phyloP scores from a whole-genome alignment of 2,113 vertebrate genomes.

The Mesembrinibis cayennensis region DNA sequence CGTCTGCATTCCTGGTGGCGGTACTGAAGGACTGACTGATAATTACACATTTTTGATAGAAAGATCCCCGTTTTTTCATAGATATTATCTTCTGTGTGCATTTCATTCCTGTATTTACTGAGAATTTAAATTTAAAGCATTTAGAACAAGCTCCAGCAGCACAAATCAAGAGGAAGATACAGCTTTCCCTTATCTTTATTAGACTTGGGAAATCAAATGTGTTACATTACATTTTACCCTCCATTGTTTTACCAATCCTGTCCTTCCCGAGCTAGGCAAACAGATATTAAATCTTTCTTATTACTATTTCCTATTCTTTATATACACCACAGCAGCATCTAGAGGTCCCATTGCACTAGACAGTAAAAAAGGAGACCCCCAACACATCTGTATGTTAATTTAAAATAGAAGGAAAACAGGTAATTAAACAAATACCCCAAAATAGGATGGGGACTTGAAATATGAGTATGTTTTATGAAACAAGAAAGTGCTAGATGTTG shows the following conservation, averaged over 20 bases:
- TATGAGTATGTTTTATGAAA: not conserved
- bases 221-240: not conserved
- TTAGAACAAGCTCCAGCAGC: not conserved
- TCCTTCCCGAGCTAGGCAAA: not conserved
- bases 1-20: rapidly evolving
- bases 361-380: not conserved
- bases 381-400: rapidly evolving
- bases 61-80: not conserved
- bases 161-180: not conserved
- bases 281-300: not conserved
- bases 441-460: not conserved
- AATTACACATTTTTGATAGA: rapidly evolving
- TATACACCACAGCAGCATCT: not conserved
- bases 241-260: not conserved
- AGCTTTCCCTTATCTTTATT: not conserved
- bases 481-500: rapidly evolving
- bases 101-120: not conserved
- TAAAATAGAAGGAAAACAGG: not conserved
- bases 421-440: not conserved
- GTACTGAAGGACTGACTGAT: rapidly evolving
- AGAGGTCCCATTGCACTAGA: not conserved
- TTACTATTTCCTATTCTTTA: not conserved
- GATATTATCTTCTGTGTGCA: not conserved
- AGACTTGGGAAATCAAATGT: not conserved
- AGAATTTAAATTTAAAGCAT: not conserved